Evolutionary conservation across 2,797 vertebrate genomes (phyloP), one percentile per base, ranked within the genome.

Genomic region (Gallinago solitaria): DNA sequence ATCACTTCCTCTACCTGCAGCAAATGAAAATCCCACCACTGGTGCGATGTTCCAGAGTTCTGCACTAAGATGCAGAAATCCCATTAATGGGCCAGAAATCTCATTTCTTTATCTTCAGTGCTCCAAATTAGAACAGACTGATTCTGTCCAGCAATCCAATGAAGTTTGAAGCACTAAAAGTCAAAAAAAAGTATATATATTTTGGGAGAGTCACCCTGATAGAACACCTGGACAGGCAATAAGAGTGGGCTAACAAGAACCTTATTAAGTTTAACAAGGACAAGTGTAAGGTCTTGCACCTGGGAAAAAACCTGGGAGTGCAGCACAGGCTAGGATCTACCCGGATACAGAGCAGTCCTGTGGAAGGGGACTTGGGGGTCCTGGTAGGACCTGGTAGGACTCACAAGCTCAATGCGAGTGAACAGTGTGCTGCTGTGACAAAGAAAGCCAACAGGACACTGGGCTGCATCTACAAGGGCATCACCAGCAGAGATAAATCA

Each of bases 121-220:
- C 24, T 78, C 17, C 25, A 70, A 35, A 16, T 56, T 3, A 21
- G 12, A 64, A 28, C 39, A 79, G 24, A 59, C 20, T 10, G 27
- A 45, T 60, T 59, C 43, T 70, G 39, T 35, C 27, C 33, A 77
- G 56, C 13, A 80, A 48, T 16, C 24, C n/a, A 60, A 69, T 33
- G 12, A 61, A 60, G 30, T 48, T 0, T 81, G 24, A 92, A 77
- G 33, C 30, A 25, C 45, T 86, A 65, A 69, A 87, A 23, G 4
- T 0, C 8, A 14, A 91, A 64, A 83, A 77, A 59, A n/a, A 1
- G 0, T 33, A 30, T 8, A 33, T 33, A 30, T 3, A 47, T 20
- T 32, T 32, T 43, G 37, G 27, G 30, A 63, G 60, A 63, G 12
- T 5, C 60, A 41, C 19, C 28, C 61, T 41, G 19, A 12, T 32